phyloP scores from a whole-genome alignment of 2,797 vertebrate species.

The Enteromius fasciolatus region DNA sequence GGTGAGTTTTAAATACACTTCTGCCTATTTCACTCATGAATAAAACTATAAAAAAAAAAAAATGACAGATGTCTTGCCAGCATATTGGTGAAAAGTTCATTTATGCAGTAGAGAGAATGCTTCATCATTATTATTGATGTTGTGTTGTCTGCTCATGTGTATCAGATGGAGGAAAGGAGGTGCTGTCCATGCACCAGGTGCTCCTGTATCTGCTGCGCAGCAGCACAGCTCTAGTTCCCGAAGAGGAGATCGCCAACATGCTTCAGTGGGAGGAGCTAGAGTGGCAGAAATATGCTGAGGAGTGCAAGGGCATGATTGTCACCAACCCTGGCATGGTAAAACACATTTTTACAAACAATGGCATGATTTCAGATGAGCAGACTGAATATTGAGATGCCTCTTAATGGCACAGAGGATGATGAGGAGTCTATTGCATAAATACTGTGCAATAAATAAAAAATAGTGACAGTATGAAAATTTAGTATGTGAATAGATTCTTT shows the following conservation, averaged over 20 bases:
- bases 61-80: too few relatives aligned
- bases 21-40: neutral
- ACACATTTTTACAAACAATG: slow-evolving; percentile 5
- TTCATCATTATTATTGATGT: neutral
- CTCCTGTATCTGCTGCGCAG: slow-evolving; percentile 92
- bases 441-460: neutral
- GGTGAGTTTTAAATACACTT: slow-evolving; percentile 76
- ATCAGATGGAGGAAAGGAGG: slow-evolving; percentile 95
- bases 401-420: neutral
- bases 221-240: slow-evolving; percentile 91
- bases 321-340: slow-evolving; percentile 94
- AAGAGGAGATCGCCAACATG: slow-evolving; percentile 98
- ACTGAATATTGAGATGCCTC: neutral
- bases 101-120: neutral
- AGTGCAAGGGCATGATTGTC: slow-evolving; percentile 99
- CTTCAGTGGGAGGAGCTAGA: slow-evolving; percentile 97
- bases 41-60: neutral
- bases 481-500: neutral
- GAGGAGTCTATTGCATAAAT: neutral
- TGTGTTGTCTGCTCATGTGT: slow-evolving; percentile 4
- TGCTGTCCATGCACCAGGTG: slow-evolving; percentile 98
- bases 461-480: neutral
- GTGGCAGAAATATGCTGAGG: slow-evolving; percentile 98
- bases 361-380: neutral
- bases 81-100: neutral